Evolutionary conservation across 2,888 invertebrate genomes (phyloP).

Genomic region (Argyresthia albistria): DNA sequence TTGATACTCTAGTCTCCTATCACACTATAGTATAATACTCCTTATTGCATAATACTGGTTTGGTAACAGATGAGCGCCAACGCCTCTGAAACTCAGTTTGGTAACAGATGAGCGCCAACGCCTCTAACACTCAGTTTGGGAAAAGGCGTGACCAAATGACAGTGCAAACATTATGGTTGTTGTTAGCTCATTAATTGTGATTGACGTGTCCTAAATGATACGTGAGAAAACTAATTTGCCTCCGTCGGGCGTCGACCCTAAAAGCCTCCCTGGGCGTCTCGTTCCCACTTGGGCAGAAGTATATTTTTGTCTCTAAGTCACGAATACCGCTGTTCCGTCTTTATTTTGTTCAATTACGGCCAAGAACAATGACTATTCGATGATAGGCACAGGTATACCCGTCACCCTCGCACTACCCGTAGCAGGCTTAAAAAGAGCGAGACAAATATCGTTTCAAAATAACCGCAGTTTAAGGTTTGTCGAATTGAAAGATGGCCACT

Average conservation of each 20-base stretch:
- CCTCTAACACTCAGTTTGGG: too few relatives aligned
- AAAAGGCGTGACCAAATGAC: not conserved
- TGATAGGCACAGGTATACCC: constrained; percentile 51
- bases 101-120: too few relatives aligned
- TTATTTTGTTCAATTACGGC: constrained; percentile 69
- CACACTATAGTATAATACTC: too few relatives aligned
- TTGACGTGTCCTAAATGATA: constrained; percentile 48
- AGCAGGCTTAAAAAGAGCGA: constrained; percentile 26
- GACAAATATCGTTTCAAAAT: constrained; percentile 32
- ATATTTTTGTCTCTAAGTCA: constrained; percentile 59
- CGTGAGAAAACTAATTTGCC: constrained; percentile 57
- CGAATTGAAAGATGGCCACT: constrained; percentile 64
- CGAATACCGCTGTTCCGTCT: constrained; percentile 70
- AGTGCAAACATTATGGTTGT: not conserved
- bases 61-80: too few relatives aligned
- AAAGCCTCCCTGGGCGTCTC: constrained; percentile 52
- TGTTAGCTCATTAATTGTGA: constrained; percentile 16
- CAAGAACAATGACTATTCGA: constrained; percentile 68
- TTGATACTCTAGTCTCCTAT: too few relatives aligned
- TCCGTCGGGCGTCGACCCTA: constrained; percentile 70
- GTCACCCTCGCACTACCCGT: constrained; percentile 36
- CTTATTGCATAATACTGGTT: too few relatives aligned
- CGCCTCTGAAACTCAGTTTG: too few relatives aligned
- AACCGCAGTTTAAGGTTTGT: constrained; percentile 41
- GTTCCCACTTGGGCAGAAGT: constrained; percentile 28